Percentiles rank a stretch among this genome's conserved stretches.
Evolutionary conservation across 37 sponge, comb jelly and placozoan species (phyloP).

Genomic region (Aphrocallistes beatrix): DNA sequence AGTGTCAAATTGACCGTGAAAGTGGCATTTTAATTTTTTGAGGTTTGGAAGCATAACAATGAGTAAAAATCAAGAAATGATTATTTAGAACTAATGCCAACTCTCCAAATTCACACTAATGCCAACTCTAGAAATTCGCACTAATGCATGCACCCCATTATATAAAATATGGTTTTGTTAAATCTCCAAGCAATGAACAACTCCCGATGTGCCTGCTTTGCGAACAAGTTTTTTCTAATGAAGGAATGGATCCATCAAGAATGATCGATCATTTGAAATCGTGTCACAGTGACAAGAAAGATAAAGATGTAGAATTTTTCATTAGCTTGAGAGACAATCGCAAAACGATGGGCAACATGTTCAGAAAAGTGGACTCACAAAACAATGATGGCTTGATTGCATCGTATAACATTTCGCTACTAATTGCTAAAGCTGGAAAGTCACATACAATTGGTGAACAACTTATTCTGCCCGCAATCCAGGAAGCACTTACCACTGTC

Average conservation of each 20-base stretch:
- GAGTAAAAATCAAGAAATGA: no score
- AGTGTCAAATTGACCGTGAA: no score
- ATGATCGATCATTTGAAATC: slow-evolving; percentile 13
- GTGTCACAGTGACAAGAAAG: neutral
- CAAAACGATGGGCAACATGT: neutral
- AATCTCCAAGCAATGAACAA: neutral
- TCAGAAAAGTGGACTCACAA: neutral
- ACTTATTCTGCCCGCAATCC: neutral
- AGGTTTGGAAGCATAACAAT: no score
- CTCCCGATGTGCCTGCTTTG: neutral
- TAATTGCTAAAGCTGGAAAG: neutral
- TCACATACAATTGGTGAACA: neutral
- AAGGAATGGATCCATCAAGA: slow-evolving; percentile 1
- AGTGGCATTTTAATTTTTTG: no score
- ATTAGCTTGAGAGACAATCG: slow-evolving; percentile 12
- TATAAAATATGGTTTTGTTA: neutral
- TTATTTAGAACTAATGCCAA: no score
- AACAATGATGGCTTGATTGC: neutral
- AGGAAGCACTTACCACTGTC: slow-evolving; percentile 5
- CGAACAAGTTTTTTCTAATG: slow-evolving; percentile 18
- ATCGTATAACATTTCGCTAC: slow-evolving; percentile 14
- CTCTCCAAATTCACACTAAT: no score
- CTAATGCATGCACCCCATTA: no score
- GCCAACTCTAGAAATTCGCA: no score
- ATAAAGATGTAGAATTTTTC: slow-evolving; percentile 1